phyloP scores from a whole-genome alignment of 2,888 invertebrate species.

The Erynnis tages region DNA sequence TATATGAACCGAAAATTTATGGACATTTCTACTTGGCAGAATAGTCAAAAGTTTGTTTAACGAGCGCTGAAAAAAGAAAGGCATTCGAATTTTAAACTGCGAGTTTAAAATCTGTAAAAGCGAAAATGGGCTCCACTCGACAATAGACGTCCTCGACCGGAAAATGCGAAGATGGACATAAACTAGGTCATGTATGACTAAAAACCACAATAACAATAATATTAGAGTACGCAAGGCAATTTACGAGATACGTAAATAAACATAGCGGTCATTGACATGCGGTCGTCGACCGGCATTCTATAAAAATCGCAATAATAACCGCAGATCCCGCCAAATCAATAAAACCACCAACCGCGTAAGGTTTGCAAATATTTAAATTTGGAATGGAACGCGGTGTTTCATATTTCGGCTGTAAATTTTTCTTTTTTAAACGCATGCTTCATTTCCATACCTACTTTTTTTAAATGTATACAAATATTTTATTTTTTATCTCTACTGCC shows the following conservation, averaged over 20 bases:
- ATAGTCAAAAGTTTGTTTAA: too few relatives aligned
- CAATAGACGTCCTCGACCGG: neutral
- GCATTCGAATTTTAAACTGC: neutral
- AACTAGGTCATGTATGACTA: constrained; percentile 16
- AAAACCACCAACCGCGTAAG: neutral
- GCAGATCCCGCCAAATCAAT: constrained; percentile 7
- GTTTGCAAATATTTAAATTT: neutral
- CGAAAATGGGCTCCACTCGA: neutral
- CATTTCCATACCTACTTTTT: too few relatives aligned
- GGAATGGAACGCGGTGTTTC: neutral
- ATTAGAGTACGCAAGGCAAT: neutral
- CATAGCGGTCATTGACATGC: constrained; percentile 30
- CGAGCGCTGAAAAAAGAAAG: too few relatives aligned
- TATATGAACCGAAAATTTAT: too few relatives aligned
- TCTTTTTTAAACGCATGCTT: too few relatives aligned
- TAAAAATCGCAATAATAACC: constrained; percentile 7
- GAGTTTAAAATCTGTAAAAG: neutral
- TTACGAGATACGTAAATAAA: constrained; percentile 28
- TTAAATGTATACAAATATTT: too few relatives aligned
- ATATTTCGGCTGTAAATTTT: too few relatives aligned
- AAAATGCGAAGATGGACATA: neutral
- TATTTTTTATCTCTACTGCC: too few relatives aligned
- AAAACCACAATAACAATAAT: constrained; percentile 8
- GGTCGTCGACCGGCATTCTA: constrained; percentile 32
- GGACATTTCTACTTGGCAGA: too few relatives aligned